Evolutionary conservation across 2,797 vertebrate species (phyloP), one percentile per base, ranked within the genome.

Genomic region (Masticophis lateralis): DNA sequence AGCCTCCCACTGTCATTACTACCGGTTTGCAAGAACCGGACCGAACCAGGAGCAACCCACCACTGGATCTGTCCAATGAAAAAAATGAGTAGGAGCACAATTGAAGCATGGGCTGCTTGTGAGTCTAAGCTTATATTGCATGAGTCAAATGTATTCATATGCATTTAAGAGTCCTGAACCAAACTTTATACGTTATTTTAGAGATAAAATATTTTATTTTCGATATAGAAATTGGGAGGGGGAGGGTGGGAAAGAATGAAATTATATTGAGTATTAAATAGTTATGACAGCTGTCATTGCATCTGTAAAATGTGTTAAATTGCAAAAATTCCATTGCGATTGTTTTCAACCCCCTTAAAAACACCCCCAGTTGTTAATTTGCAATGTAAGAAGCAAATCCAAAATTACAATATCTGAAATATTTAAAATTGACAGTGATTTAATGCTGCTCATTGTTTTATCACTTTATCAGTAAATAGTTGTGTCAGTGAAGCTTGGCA

Each of bases 391-490:
- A 37, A 87, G 18, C 27, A 1, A 90, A 63, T 59, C 79, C 0
- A 0, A 32, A 0, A 59, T 4, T 12, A 0, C 28, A 3, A 86
- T 28, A 16, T 47, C n/a, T 9, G 86, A 94, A 91, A 55, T 43
- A 32, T 83, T 51, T 94, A 66, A 57, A 37, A 11, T n/a, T 61
- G 43, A 86, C 5, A 22, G 22, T 16, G 90, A 93, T 9, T 11
- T 92, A 86, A 43, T 79, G 88, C 83, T 59, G 66, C 27, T 86
- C 88, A 91, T 61, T 83, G 22, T 1, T 63, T 61, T 79, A 95
- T 92, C 89, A 53, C 94, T n/a, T 86, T 95, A 32, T 86, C 91
- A 86, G 87, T 87, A 56, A 43, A 47, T 88, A 91, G 20, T 86
- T 5, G 12, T 93, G 74, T 87, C 92, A 92, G 92, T 87, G 56